Evolutionary conservation across 2,113 vertebrate genomes (phyloP), one percentile per base, ranked within the genome.

Genomic region (Fukomys damarensis): DNA sequence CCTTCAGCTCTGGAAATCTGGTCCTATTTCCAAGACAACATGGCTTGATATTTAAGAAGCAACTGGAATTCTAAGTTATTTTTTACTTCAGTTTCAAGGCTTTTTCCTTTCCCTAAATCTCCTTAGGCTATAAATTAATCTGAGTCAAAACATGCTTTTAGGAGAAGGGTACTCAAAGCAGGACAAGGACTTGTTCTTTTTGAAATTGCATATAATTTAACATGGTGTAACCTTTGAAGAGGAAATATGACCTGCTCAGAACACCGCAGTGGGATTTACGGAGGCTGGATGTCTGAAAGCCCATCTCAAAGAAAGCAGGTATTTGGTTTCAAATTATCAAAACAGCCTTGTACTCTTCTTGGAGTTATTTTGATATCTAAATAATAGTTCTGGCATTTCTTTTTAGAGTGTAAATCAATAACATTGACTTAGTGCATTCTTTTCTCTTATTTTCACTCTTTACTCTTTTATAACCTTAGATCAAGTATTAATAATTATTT

Each of bases 271-370:
- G 94, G 83, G 90, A 70, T 95, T 98, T 96, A 61, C 61, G 86
- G 92, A 97, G 96, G 91, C 97, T 82, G 89, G 38, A 9, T 97
- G 96, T 97, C 94, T 92, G 59, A 96, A 95, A 98, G 95, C 96
- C 88, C 85, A 81, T 95, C 96, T 97, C 94, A 85, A 91, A 98
- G 92, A 88, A 91, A 95, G 96, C 92, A 72, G 81, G n/a, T 95
- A 85, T 97, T 98, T 65, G 61, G 97, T 98, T 98, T 98, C 97
- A 98, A 79, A 98, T 95, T 58, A 98, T 98, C 97, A 97, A 97
- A 98, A 98, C 97, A 97, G 96, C 74, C 59, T 87, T 84, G 84
- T 41, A 84, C 85, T 96, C 96, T 93, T 98, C 90, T 89, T 92
- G 90, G 97, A 98, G 82, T 95, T 97, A 93, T 97, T 98, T 89